These are phyloP conservation scores for Gopherus flavomarginatus DNA, from an alignment of 2,113 vertebrate species.

Conservation along the genomic window DNA sequence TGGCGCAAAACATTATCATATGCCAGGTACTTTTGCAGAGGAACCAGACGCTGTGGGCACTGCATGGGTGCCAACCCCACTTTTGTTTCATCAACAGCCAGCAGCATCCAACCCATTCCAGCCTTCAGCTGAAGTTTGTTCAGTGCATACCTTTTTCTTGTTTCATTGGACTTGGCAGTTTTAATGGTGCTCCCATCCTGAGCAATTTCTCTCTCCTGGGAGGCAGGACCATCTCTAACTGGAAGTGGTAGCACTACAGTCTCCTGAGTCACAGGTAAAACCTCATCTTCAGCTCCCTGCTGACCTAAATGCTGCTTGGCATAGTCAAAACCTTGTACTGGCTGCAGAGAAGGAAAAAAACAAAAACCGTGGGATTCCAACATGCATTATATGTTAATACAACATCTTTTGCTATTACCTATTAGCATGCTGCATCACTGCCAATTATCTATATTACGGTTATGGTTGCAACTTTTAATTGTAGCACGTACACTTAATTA, in stretches of 20 bases:
- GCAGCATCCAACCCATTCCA: not conserved
- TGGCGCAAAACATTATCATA: not conserved
- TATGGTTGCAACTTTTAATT: no score
- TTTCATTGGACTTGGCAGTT: slow-evolving; percentile 87
- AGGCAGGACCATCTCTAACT: slow-evolving; percentile 86
- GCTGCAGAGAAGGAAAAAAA: slow-evolving; percentile 78
- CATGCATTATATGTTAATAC: fast-evolving
- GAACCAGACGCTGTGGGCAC: not conserved
- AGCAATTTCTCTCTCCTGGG: slow-evolving; percentile 88
- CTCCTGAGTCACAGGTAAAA: slow-evolving; percentile 92
- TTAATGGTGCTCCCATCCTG: slow-evolving; percentile 92
- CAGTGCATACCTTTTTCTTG: slow-evolving; percentile 90
- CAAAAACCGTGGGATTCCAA: not conserved
- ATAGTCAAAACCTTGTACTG: slow-evolving; percentile 98
- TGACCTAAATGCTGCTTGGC: slow-evolving; percentile 98
- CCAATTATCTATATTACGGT: no score
- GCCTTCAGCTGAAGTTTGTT: not conserved
- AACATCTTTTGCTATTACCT: not conserved
- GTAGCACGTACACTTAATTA: not conserved
- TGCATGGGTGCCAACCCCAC: not conserved
- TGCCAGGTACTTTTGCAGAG: not conserved
- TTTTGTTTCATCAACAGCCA: not conserved
- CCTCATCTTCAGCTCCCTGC: slow-evolving; percentile 94
- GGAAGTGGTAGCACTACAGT: slow-evolving; percentile 91
- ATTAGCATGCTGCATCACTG: not conserved